Evolutionary conservation across 2,797 vertebrate genomes (phyloP), one percentile per base, ranked within the genome.

Genomic region (Brachyalestes nurse): DNA sequence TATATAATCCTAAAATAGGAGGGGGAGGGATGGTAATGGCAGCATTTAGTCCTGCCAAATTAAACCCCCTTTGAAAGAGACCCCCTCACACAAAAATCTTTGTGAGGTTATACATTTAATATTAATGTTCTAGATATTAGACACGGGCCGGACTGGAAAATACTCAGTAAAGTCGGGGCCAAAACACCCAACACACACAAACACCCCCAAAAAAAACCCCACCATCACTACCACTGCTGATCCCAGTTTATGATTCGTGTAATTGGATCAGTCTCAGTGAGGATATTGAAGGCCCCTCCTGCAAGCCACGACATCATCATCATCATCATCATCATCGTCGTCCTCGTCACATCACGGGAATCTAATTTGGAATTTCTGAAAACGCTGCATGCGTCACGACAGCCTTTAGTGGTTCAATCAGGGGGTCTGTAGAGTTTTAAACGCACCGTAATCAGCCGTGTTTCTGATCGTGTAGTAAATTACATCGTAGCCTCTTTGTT

Each of bases 251-350:
- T 84, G 78, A 79, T 84, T 84, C 64, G 76, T 80, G 74, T 79
- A 86, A 88, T 82, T 82, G 73, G 79, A 86, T 86, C 84, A 82
- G 73, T 85, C 78, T 79, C 84, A 82, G 77, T 65, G 79, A 66
- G 69, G 75, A 85, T 84, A 82, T 69, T 85, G 72, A 78, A 77
- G 80, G 28, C 80, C 82, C 77, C 82, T 64, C 62, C 81, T 73
- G 83, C 45, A 69, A 72, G 62, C 75, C 70, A 79, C 19, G 57
- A 79, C 80, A 81, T 78, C 70, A 79, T 64, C 61, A 64, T 64
- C 61, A 42, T n/a, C 64, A 65, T 65, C 62, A 65, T 65, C 62
- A 40, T 40, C 62, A 19, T 38, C n/a, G 4, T 58, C 84, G 82
- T 77, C 79, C 75, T 60, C 75, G 70, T 73, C 71, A 65, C 60